A percentile compares a stretch with the other conserved stretches of the same genome.
These are phyloP conservation scores for Drosophila sechellia DNA, from an alignment of 1,140 invertebrate species.

Conservation along the genomic window DNA sequence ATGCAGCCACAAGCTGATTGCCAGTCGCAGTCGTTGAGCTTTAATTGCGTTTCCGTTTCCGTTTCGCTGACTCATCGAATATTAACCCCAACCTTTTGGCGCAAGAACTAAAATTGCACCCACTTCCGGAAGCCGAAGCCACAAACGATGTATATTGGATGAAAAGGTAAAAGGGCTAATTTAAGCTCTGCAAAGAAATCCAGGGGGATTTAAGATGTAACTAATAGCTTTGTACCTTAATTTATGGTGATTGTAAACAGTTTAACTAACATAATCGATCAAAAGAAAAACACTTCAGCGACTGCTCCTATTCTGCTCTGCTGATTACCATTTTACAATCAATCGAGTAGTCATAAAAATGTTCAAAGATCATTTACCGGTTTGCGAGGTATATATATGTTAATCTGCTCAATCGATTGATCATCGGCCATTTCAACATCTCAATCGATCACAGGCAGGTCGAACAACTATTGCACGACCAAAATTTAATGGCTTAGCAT, in stretches of 20 bases:
- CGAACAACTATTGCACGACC: slow-evolving; percentile 20
- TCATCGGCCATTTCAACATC: slow-evolving; percentile 41
- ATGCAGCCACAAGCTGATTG: slow-evolving; percentile 32
- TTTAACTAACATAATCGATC: slow-evolving; percentile 12
- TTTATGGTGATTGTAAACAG: slow-evolving; percentile 11
- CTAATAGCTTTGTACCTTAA: neutral
- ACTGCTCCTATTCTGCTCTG: slow-evolving; percentile 9
- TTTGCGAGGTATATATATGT: slow-evolving; percentile 20
- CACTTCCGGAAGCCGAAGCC: neutral
- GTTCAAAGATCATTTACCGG: slow-evolving; percentile 42
- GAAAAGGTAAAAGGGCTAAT: neutral
- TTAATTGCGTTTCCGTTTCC: slow-evolving; percentile 72
- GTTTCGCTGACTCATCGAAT: slow-evolving; percentile 36
- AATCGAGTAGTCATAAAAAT: slow-evolving; percentile 39
- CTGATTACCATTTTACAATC: slow-evolving; percentile 45
- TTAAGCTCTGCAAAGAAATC: neutral
- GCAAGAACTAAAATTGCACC: neutral
- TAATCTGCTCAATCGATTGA: slow-evolving; percentile 35
- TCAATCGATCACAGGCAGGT: slow-evolving; percentile 46
- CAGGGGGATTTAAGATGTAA: too few relatives aligned
- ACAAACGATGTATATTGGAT: neutral
- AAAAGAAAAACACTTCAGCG: slow-evolving; percentile 21
- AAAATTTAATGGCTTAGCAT: slow-evolving; percentile 51
- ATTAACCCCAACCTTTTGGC: neutral
- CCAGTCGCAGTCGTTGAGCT: slow-evolving; percentile 21